Base-by-base conservation (phyloP, 1,140 invertebrate genomes). In the Papilio glaucus region DNA sequence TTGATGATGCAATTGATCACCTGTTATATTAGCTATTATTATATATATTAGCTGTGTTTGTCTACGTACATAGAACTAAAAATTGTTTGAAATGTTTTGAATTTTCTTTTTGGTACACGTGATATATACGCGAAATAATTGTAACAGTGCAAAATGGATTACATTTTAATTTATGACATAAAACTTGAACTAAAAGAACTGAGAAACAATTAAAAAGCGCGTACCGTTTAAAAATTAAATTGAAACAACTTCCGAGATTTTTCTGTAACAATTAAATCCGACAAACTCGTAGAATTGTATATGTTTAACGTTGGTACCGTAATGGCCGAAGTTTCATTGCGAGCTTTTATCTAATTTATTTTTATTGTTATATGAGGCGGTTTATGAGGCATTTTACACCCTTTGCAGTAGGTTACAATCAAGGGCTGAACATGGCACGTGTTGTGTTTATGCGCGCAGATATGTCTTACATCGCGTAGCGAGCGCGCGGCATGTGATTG, bases 291-390 rank as follows among this genome's bases (percentile, higher is more conserved):
- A 81, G 82, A 89, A 85, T 84, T 81, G 82, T 80, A 73, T n/a
- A n/a, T 86, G 85, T 86, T 89, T 87, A 84, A 85, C 77, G 78
- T 72, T 72, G 80, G 72, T 72, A 49, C 74, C 79, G 83, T 89
- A 90, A 90, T 87, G 84, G 82, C 72, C 81, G 77, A 90, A 90
- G 85, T 92, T 92, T 86, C 85, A 89, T 87, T 87, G 83, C 80
- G 77, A 83, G 86, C 85, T 88, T 90, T 90, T 90, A 87, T 90
- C 86, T 90, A 88, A 90, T 89, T 89, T 89, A 89, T 90, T 90
- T 89, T 90, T 90, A 90, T 85, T 84, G 87, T 90, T 90, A 84
- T 85, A 90, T 89, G 81, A 87, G 78, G 76, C 85, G 76, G 83
- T 89, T 91, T 87, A 90, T 85, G 87, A 74, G 74, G 72, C 76